Evolutionary conservation across 2,888 invertebrate species (phyloP).

Genomic region (Drosophila pegasa): DNA sequence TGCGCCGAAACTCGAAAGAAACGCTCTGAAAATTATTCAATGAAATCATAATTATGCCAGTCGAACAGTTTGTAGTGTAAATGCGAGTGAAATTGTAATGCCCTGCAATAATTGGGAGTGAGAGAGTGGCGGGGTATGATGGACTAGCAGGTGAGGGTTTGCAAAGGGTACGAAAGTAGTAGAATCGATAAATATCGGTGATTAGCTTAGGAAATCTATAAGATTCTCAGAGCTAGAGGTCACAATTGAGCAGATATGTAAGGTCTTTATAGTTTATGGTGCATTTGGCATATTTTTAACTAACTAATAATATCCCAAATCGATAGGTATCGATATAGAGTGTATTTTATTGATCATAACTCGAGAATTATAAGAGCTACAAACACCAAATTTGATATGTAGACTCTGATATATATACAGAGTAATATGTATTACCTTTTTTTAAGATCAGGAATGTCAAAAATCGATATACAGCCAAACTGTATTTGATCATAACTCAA

Average conservation of each 20-base stretch:
- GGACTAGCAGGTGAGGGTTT: background rate
- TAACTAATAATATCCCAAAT: background rate
- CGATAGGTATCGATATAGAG: background rate
- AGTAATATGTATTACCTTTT: background rate
- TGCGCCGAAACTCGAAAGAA: conserved; percentile 40
- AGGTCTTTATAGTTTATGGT: background rate
- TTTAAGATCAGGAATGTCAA: too few relatives aligned
- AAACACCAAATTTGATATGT: background rate
- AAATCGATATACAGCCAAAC: background rate
- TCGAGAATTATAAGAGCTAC: background rate
- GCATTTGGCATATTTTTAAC: background rate
- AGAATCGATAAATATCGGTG: background rate
- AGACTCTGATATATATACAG: background rate
- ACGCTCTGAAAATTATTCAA: conserved; percentile 67
- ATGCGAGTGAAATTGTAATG: conserved; percentile 61
- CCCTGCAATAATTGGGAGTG: background rate
- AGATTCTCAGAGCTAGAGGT: background rate
- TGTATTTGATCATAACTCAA: too few relatives aligned
- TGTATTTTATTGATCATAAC: background rate
- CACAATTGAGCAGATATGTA: background rate
- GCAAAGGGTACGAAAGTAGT: too few relatives aligned
- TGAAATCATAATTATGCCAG: conserved; percentile 57
- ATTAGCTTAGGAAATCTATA: background rate
- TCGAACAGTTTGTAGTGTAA: conserved; percentile 44
- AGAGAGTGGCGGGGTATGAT: background rate